Evolutionary conservation across 2,888 invertebrate genomes (phyloP).

Genomic region (Xylota segnis): DNA sequence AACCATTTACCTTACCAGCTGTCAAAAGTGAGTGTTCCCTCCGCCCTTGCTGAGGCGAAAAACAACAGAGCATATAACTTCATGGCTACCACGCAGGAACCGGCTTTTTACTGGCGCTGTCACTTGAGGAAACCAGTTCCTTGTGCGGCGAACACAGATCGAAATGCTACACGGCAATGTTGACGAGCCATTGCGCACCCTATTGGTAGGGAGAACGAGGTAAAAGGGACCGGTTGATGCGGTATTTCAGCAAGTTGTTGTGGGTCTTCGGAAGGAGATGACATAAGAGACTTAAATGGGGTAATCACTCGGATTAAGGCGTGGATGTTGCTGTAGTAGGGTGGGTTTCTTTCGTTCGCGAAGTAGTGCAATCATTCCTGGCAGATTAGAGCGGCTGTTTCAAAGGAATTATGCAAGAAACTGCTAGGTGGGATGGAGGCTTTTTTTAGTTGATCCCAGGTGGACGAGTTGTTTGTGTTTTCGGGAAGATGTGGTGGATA

Average conservation of each 20-base stretch:
- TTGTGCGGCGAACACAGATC: conserved; percentile 44
- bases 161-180: conserved; percentile 40
- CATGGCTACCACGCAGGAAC: conserved; percentile 70
- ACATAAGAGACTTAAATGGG: conserved; percentile 11
- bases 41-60: neutral
- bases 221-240: neutral
- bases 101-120: conserved; percentile 70
- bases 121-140: conserved; percentile 65
- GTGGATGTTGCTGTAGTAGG: neutral
- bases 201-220: neutral
- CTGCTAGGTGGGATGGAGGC: too few species aligned
- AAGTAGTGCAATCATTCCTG: too few species aligned
- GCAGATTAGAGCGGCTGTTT: too few species aligned
- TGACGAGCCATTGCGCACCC: conserved; percentile 4
- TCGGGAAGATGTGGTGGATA: too few species aligned
- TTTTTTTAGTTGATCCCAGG: too few species aligned
- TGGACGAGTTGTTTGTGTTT: too few species aligned
- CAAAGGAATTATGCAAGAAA: too few species aligned
- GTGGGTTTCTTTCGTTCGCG: neutral
- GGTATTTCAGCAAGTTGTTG: neutral
- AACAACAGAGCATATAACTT: conserved; percentile 35
- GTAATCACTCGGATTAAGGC: conserved; percentile 8
- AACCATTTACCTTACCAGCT: conserved; percentile 47
- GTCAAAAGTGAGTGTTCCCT: conserved; percentile 22
- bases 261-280: neutral